Evolutionary conservation across 2,888 invertebrate species (phyloP).

Genomic region (Hypomecis punctinalis): DNA sequence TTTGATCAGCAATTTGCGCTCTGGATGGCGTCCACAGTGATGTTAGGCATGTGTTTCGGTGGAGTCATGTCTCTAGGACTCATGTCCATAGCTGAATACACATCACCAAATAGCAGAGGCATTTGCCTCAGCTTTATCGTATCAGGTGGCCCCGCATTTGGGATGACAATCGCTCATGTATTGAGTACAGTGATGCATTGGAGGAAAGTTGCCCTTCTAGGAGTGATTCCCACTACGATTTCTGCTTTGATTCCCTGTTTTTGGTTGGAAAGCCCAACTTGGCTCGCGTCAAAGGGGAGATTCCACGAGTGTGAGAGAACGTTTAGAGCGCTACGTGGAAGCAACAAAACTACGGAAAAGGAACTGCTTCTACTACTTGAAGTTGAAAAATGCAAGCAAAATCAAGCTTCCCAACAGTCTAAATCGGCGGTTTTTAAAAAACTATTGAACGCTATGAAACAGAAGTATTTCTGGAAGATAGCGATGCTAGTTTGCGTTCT

Average conservation of each 20-base stretch:
- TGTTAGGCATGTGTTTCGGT: conserved; percentile 47
- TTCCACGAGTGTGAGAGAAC: conserved; percentile 44
- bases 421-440: conserved; percentile 19
- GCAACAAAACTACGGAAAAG: conserved; percentile 27
- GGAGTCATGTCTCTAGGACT: conserved; percentile 40
- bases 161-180: conserved; percentile 42
- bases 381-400: conserved; percentile 32
- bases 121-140: conserved; percentile 39
- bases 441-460: conserved; percentile 24
- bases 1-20: conserved; percentile 33
- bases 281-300: conserved; percentile 50
- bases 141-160: conserved; percentile 39
- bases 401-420: conserved; percentile 1
- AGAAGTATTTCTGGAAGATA: conserved; percentile 43
- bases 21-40: conserved; percentile 43
- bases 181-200: conserved; percentile 44
- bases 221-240: conserved; percentile 40
- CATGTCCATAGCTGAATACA: conserved; percentile 47
- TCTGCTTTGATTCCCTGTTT: conserved; percentile 43
- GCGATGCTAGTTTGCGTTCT: conserved; percentile 30
- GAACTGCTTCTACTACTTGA: conserved; percentile 45
- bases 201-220: conserved; percentile 45
- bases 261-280: conserved; percentile 50
- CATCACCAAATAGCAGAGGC: conserved; percentile 41
- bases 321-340: conserved; percentile 42